phyloP scores from a whole-genome alignment of 2,797 vertebrate species.

The Melanotaenia pygmaea region DNA sequence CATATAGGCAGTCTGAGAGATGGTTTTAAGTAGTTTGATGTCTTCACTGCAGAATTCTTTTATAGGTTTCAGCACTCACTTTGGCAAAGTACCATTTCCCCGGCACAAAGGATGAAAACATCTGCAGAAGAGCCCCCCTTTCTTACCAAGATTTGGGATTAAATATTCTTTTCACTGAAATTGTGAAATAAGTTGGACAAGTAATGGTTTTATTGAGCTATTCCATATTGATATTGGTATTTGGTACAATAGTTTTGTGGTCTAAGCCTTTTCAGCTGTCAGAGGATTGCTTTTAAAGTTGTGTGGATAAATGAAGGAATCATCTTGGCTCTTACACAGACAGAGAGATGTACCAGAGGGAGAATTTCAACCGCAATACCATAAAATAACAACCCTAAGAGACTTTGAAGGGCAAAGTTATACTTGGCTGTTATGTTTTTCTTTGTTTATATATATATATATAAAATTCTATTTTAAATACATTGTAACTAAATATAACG shows the following conservation, averaged over 20 bases:
- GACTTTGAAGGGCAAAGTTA: not conserved
- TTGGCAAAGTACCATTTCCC: not conserved
- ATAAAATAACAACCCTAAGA: not conserved
- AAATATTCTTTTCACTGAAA: not conserved
- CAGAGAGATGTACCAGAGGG: not conserved
- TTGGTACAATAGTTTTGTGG: not conserved
- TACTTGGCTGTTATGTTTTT: not conserved
- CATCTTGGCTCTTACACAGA: not conserved
- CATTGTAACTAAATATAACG: constrained; percentile 20
- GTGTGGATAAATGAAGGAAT: not conserved
- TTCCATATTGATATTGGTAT: not conserved
- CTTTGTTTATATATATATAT: not conserved
- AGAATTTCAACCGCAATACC: not conserved
- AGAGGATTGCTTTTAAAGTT: not conserved
- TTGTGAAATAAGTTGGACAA: not conserved
- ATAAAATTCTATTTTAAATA: not conserved
- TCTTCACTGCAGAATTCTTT: not conserved
- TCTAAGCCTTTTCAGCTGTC: not conserved
- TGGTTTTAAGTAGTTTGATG: not conserved
- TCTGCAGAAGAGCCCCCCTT: not conserved
- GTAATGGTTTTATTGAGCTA: not conserved
- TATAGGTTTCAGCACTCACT: not conserved
- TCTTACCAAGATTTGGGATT: not conserved
- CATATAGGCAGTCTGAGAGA: constrained; percentile 13
- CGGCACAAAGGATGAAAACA: not conserved